phyloP scores from a whole-genome alignment of 2,888 invertebrate species.

The Pseudeuparius sepicola region DNA sequence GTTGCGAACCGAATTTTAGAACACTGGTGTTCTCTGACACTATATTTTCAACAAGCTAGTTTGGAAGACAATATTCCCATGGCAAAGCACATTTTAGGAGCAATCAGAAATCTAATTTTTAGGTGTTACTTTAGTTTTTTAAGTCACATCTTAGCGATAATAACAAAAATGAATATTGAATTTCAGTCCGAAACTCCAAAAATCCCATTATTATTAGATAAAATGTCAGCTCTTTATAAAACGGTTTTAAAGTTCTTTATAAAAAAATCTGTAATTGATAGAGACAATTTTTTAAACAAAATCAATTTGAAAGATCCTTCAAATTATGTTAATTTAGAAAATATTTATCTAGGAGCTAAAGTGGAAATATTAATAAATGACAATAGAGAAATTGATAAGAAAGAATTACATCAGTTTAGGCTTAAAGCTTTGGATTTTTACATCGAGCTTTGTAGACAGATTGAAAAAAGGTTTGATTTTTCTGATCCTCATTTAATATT shows the following conservation, averaged over 20 bases:
- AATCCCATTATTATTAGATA: constrained; percentile 7
- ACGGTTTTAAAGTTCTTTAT: constrained; percentile 9
- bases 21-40: no score
- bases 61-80: constrained; percentile 8
- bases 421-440: constrained; percentile 12
- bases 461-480: constrained; percentile 13
- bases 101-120: constrained; percentile 4
- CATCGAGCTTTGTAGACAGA: constrained; percentile 10
- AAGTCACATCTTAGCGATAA: constrained; percentile 1
- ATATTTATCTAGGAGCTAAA: constrained; percentile 11
- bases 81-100: constrained; percentile 4
- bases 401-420: constrained; percentile 8
- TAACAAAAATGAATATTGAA: constrained; percentile 6
- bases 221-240: constrained; percentile 2
- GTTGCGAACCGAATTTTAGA: no score
- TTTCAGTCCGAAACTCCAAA: constrained; percentile 9
- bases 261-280: constrained; percentile 4
- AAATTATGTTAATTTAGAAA: no score
- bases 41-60: no score
- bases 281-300: no score
- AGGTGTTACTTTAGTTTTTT: constrained; percentile 9
- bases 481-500: constrained; percentile 10
- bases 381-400: background rate
- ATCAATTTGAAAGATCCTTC: no score
- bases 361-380: constrained; percentile 4